phyloP scores from a whole-genome alignment of 2,113 vertebrate species.

The Monarcha castaneiventris region DNA sequence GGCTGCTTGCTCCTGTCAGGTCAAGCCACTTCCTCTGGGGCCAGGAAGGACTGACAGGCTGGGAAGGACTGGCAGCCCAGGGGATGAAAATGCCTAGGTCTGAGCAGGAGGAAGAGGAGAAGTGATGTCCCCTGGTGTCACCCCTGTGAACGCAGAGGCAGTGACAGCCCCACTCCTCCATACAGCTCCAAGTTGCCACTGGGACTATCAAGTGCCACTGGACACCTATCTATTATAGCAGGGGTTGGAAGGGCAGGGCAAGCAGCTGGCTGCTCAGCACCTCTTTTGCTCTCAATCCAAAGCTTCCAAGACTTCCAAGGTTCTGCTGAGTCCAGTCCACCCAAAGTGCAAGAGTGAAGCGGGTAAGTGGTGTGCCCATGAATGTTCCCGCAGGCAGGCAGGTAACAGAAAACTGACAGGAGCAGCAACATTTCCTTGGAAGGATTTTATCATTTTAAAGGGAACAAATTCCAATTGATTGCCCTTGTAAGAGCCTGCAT shows the following conservation, averaged over 20 bases:
- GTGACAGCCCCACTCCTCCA: neutral
- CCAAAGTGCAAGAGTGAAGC: accelerated
- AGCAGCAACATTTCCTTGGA: neutral
- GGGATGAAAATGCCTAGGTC: neutral
- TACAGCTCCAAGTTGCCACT: neutral
- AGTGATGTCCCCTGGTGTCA: neutral
- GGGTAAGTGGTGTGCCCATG: accelerated
- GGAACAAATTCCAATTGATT: slow-evolving; percentile 45
- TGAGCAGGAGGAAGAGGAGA: neutral
- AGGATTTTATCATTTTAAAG: neutral
- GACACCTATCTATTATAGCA: neutral
- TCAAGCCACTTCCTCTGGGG: neutral
- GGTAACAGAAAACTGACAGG: neutral
- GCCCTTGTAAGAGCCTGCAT: slow-evolving; percentile 22
- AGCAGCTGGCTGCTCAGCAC: neutral
- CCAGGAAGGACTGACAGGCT: neutral
- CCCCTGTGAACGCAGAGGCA: accelerated
- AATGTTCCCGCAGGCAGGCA: neutral
- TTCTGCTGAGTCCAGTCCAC: accelerated
- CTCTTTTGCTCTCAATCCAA: neutral
- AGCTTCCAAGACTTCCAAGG: neutral
- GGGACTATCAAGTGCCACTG: neutral
- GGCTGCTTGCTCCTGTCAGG: neutral
- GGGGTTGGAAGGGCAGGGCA: accelerated
- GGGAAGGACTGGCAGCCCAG: neutral